These are phyloP conservation scores for Aphodius sticticus DNA, from an alignment of 2,888 invertebrate species.

Conservation along the genomic window DNA sequence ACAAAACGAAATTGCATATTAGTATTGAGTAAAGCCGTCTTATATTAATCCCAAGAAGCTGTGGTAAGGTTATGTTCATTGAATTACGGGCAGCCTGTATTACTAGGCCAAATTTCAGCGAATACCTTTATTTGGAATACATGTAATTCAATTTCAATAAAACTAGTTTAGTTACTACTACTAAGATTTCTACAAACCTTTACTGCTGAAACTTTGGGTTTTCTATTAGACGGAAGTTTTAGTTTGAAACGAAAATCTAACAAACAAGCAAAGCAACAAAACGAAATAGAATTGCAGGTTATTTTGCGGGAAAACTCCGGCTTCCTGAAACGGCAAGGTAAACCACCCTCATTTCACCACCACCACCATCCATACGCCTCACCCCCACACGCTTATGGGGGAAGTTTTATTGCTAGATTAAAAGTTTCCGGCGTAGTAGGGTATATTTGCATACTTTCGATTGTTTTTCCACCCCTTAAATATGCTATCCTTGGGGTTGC, in stretches of 20 bases:
- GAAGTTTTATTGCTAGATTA: constrained; percentile 4
- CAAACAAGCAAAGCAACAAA: background rate
- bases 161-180: background rate
- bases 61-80: too few relatives aligned
- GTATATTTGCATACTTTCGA: background rate
- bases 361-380: background rate
- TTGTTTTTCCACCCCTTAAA: constrained; percentile 4
- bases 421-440: background rate
- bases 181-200: background rate
- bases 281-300: background rate
- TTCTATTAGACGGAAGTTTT: background rate
- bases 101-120: background rate
- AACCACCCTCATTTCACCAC: background rate
- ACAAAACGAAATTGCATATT: too few relatives aligned
- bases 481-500: constrained; percentile 4
- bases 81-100: too few relatives aligned
- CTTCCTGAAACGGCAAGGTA: background rate
- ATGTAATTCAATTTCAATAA: background rate
- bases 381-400: background rate
- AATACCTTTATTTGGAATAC: too few relatives aligned
- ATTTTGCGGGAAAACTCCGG: background rate
- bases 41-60: too few relatives aligned
- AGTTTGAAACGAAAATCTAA: background rate
- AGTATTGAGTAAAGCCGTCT: too few relatives aligned
- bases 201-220: background rate